A percentile compares a stretch with the other conserved stretches of the same genome.
Conservation (phyloP, 2,113 vertebrate species). For the Forbesichthys papilliferus region DNA sequence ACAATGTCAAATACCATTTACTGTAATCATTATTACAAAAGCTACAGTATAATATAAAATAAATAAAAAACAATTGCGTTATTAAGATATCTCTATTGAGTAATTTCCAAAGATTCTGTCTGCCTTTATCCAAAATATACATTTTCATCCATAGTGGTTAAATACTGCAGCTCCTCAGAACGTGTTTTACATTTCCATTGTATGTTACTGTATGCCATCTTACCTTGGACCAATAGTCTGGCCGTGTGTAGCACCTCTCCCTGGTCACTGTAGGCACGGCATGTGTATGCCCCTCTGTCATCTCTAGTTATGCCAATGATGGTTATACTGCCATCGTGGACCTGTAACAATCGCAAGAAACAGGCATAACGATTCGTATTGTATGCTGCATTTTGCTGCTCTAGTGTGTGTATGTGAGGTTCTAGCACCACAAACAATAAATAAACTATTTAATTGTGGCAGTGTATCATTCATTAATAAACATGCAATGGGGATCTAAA, state of each 20-base stretch:
- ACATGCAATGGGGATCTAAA: too few relatives aligned
- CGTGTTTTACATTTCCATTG: neutral
- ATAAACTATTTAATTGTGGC: too few relatives aligned
- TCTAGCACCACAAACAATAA: too few relatives aligned
- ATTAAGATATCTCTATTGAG: neutral
- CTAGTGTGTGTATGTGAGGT: too few relatives aligned
- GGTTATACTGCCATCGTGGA: constrained; percentile 92
- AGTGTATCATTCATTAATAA: too few relatives aligned
- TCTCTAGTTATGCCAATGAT: constrained; percentile 87
- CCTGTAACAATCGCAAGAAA: constrained; percentile 55
- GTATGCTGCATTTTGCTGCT: too few relatives aligned
- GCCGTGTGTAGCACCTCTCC: constrained; percentile 96
- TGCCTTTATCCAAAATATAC: neutral
- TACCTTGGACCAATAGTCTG: constrained; percentile 96
- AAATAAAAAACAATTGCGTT: too few relatives aligned
- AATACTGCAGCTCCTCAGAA: too few relatives aligned
- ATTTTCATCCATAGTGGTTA: neutral
- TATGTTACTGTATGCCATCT: neutral
- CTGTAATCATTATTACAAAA: neutral
- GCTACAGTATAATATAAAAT: neutral
- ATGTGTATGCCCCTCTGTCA: constrained; percentile 95
- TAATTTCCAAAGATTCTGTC: neutral
- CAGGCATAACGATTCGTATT: too few relatives aligned
- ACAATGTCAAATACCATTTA: constrained; percentile 19
- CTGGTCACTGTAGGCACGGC: constrained; percentile 95